Evolutionary conservation across 2,113 vertebrate genomes (phyloP), one percentile per base, ranked within the genome.

Genomic region (Vidua macroura): DNA sequence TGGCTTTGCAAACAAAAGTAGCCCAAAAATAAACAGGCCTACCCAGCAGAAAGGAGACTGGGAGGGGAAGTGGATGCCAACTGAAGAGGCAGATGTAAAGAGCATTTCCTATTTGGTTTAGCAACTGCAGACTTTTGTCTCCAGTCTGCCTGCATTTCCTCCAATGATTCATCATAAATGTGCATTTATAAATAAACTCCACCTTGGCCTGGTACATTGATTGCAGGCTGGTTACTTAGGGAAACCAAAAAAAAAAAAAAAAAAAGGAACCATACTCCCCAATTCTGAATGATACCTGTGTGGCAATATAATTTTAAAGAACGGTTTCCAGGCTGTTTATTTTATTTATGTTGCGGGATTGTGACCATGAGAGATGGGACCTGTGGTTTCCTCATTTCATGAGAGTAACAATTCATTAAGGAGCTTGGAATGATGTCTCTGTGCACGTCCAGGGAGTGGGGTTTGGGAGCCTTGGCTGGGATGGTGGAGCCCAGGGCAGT

Each of bases 91-190:
- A 78, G 96, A 96, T 97, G 96, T 90, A 95, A 96, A 92, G 97
- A 97, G 93, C 85, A 64, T 96, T 98, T 98, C 98, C 98, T 98
- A 97, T 97, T 95, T 80, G 82, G 97, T 97, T 98, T 77, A 96
- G 96, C 94, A 60, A 95, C 96, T 95, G 95, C 97, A 98, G 98
- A 98, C 98, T 98, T 96, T 97, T 97, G 98, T 98, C 98, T 98
- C 98, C 98, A 97, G 97, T 93, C 97, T 95, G 93, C 62, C 49
- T 97, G 96, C 96, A 87, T 96, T 97, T 97, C 97, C 98, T 97
- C 96, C 92, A 96, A 46, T 97, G 98, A 98, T 98, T 98, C 98
- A 98, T 97, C 92, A 97, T 69, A 96, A 96, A 97, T 59, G 66
- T 90, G 96, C 96, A 95, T 95, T 98, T 97, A 97, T 97, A 98